Conservation (phyloP, 2,888 invertebrate species). For the Ditylenchus weischeri region DNA sequence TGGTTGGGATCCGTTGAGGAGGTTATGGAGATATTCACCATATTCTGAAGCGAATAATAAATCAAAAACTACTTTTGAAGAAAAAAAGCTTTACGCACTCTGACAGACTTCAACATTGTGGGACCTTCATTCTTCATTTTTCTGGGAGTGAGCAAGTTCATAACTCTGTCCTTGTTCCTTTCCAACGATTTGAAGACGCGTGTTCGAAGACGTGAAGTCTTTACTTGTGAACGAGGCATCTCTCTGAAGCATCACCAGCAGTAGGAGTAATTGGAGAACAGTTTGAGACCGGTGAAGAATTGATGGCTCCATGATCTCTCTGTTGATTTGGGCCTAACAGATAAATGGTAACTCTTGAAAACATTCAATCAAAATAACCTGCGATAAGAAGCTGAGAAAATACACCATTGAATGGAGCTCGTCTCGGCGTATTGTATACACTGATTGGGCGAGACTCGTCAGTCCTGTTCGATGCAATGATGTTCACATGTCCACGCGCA, state of each 20-base stretch:
- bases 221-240: conserved; percentile 17
- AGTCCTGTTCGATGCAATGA: not conserved
- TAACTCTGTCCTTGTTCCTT: conserved; percentile 69
- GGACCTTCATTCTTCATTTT: conserved; percentile 44
- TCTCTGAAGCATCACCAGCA: not conserved
- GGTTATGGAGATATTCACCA: conserved; percentile 73
- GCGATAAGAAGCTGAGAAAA: conserved; percentile 23
- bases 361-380: not conserved
- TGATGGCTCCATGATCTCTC: conserved; percentile 1
- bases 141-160: conserved; percentile 71
- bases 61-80: not conserved
- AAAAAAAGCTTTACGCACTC: conserved; percentile 20
- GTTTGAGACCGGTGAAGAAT: not conserved
- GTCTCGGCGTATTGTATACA: conserved; percentile 25
- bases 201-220: conserved; percentile 35
- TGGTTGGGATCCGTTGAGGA: conserved; percentile 69
- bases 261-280: conserved; percentile 9
- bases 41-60: conserved; percentile 62
- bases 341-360: no score
- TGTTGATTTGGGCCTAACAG: conserved; percentile 10
- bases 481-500: conserved; percentile 11
- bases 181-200: conserved; percentile 72
- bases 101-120: conserved; percentile 26
- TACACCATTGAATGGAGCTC: conserved; percentile 9
- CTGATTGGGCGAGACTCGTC: conserved; percentile 18